These are phyloP conservation scores for Drosophila tristis DNA, from an alignment of 1,140 invertebrate genomes.

Conservation along the genomic window DNA sequence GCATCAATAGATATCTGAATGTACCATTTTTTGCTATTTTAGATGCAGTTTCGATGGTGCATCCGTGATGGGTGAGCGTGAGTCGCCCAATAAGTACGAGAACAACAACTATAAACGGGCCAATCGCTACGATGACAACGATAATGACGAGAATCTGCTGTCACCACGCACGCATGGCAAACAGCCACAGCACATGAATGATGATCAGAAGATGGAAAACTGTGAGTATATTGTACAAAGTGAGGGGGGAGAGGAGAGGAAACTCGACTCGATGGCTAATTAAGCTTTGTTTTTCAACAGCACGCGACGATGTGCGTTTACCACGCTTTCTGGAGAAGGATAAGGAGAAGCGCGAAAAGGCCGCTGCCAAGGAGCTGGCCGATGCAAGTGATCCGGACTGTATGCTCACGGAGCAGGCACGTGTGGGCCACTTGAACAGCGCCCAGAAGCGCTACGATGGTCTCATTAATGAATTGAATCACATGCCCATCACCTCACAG, in stretches of 20 bases:
- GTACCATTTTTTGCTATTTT: background rate
- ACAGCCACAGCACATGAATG: constrained; percentile 38
- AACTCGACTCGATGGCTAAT: background rate
- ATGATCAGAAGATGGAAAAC: constrained; percentile 15
- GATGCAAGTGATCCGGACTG: constrained; percentile 86
- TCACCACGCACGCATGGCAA: constrained; percentile 41
- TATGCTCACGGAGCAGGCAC: constrained; percentile 90
- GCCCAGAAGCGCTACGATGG: constrained; percentile 92
- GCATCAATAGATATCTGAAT: no score
- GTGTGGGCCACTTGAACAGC: constrained; percentile 89
- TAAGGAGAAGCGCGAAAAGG: constrained; percentile 84
- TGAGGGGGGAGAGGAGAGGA: no score
- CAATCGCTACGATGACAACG: constrained; percentile 34
- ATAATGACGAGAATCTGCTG: constrained; percentile 47
- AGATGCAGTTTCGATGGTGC: constrained; percentile 57
- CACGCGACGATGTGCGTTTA: constrained; percentile 70
- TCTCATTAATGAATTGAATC: constrained; percentile 90
- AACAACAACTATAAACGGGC: constrained; percentile 31
- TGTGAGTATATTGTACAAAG: constrained; percentile 64
- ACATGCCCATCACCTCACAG: constrained; percentile 92
- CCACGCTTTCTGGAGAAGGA: constrained; percentile 84
- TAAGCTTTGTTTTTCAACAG: constrained; percentile 26
- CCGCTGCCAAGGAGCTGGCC: constrained; percentile 85
- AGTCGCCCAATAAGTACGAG: constrained; percentile 19
- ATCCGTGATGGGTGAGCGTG: constrained; percentile 17